These are phyloP conservation scores for Larimichthys crocea DNA, from an alignment of 2,113 vertebrate species.

Conservation along the genomic window DNA sequence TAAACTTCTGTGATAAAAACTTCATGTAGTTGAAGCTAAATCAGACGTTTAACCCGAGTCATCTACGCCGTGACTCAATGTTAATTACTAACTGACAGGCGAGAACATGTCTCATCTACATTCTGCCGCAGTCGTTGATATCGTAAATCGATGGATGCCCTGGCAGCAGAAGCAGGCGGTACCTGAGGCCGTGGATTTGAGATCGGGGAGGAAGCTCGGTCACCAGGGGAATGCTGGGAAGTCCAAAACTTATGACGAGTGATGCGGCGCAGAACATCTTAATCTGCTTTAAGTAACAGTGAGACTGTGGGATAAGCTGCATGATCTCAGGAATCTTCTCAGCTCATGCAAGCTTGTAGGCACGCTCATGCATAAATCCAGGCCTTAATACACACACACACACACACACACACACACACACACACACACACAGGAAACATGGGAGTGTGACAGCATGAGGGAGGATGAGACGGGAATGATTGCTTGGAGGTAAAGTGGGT, in stretches of 20 bases:
- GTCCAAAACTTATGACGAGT: conserved; percentile 26
- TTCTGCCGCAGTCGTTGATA: conserved; percentile 3
- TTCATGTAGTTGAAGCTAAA: not conserved
- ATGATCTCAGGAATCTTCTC: conserved; percentile 50
- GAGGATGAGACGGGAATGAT: not conserved
- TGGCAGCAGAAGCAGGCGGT: conserved; percentile 23
- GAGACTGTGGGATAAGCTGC: conserved; percentile 29
- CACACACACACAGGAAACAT: conserved; percentile 1
- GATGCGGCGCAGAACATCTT: conserved; percentile 27
- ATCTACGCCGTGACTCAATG: conserved; percentile 5
- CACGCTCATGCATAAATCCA: conserved; percentile 40
- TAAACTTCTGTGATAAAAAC: not conserved
- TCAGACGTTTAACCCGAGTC: not conserved
- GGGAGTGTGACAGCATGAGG: not conserved
- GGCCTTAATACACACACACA: not conserved
- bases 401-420: conserved; percentile 22
- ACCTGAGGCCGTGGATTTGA: conserved; percentile 32
- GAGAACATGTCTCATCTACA: not conserved
- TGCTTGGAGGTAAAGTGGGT: conserved; percentile 27
- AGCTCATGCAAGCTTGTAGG: conserved; percentile 31
- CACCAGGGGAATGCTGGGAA: conserved; percentile 6
- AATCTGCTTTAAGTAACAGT: conserved; percentile 42
- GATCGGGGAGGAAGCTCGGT: conserved; percentile 11
- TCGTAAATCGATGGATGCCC: conserved; percentile 37
- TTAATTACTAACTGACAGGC: not conserved